Evolutionary conservation across 1,140 invertebrate genomes (phyloP).

Genomic region (Diuraphis noxia): DNA sequence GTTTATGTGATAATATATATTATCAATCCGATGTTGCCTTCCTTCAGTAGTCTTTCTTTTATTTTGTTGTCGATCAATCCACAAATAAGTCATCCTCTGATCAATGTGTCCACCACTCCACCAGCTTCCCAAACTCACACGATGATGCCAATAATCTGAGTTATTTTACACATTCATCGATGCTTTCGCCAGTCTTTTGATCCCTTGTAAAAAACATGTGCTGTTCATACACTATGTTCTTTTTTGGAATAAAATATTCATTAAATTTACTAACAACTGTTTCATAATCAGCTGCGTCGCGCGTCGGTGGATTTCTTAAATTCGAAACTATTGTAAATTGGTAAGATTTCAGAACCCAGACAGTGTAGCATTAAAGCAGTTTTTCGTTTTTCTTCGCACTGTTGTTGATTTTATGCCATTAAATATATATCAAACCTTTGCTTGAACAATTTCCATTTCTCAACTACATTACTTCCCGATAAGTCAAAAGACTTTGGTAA

Average conservation of each 20-base stretch:
- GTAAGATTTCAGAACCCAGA: too few relatives aligned
- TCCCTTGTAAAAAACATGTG: conserved; percentile 59
- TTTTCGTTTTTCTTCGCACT: neutral
- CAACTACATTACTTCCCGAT: neutral
- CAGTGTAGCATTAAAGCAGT: neutral
- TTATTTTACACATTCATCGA: conserved; percentile 60
- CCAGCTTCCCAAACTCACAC: conserved; percentile 59
- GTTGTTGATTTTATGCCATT: neutral
- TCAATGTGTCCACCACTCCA: conserved; percentile 60
- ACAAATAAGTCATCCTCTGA: conserved; percentile 59
- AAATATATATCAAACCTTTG: conserved; percentile 4
- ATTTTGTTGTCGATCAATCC: conserved; percentile 57
- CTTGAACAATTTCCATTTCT: conserved; percentile 4
- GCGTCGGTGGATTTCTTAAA: neutral
- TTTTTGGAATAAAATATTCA: conserved; percentile 59
- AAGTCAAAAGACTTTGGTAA: neutral
- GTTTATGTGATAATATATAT: too few relatives aligned
- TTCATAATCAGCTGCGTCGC: neutral
- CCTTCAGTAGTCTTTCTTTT: conserved; percentile 56
- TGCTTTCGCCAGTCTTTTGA: conserved; percentile 58
- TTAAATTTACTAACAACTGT: conserved; percentile 27
- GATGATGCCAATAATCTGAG: conserved; percentile 58
- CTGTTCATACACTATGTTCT: conserved; percentile 60
- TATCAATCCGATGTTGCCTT: neutral
- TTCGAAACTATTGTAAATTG: neutral